Evolutionary conservation across 1,140 invertebrate genomes (phyloP), one percentile per base, ranked within the genome.

Genomic region (Calycopis cecrops): DNA sequence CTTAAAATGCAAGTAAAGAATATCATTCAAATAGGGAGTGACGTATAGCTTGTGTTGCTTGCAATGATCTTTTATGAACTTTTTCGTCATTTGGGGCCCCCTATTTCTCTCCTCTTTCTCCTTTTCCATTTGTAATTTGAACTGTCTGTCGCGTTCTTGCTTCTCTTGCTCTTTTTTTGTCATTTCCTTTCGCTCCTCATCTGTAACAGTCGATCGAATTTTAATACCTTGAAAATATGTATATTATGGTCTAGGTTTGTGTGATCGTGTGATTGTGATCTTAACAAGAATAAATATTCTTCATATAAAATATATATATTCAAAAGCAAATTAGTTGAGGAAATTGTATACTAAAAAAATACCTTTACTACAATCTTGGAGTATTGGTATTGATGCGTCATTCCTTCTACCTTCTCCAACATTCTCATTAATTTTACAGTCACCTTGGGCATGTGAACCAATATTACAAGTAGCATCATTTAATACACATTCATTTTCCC

Each of bases 1-100:
- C 94, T 95, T 98, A 92, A 90, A 94, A 89, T 98, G 97, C 16
- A 99, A 90, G 86, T 98, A 99, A 0, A 99, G 87, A 9, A 98
- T 95, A 87, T 98, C 96, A 86, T 99, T 99, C 8, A 98, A 83
- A 64, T 92, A 84, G 0, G 97, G 97, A 0, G 96, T 98, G 55
- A 91, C 88, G 74, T 98, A 99, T 0, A 98, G 80, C 65, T 95
- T 95, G 47, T 95, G 87, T 63, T 96, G 91, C 74, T 93, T 96
- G 85, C 97, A 98, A 56, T 95, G 92, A 55, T 96, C 91, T 56
- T 84, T 91, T 11, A 98, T 88, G 40, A 90, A 90, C 55, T 93
- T 90, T 68, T 94, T 92, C 0, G 94, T 95, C 90, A 96, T 95
- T 58, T 93, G 90, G 16, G 72, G 87, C 0, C 76, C 73, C 50